These are phyloP conservation scores for Halcyon smyrnensis DNA, from an alignment of 2,797 vertebrate genomes.

Conservation along the genomic window DNA sequence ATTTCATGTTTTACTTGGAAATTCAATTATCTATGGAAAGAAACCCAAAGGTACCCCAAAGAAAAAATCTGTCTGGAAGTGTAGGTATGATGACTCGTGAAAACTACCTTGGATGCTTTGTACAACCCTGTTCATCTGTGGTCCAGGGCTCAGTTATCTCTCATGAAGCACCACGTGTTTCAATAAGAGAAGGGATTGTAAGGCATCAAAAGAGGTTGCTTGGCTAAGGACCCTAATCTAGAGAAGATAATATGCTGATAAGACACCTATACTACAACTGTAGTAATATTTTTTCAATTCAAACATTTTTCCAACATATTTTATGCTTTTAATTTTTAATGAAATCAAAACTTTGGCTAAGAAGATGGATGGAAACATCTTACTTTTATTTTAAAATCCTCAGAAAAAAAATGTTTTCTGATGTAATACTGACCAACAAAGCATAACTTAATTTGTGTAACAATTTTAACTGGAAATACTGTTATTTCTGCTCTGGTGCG, in stretches of 20 bases:
- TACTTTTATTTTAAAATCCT: not conserved
- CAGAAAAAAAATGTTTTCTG: not conserved
- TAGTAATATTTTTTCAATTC: not conserved
- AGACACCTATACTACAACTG: not conserved
- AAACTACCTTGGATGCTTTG: not conserved
- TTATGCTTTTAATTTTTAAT: not conserved
- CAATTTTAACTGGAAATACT: not conserved
- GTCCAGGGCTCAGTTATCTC: not conserved
- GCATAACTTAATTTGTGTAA: not conserved
- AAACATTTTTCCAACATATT: not conserved
- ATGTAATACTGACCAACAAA: not conserved
- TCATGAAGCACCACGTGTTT: not conserved
- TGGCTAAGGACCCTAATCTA: not conserved
- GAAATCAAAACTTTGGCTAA: not conserved
- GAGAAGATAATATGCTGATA: not conserved
- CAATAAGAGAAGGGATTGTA: not conserved
- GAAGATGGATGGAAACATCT: not conserved
- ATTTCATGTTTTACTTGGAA: slow-evolving; percentile 3
- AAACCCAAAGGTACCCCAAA: not conserved
- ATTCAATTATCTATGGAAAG: not conserved
- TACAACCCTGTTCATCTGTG: not conserved
- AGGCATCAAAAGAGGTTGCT: not conserved
- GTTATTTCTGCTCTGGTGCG: not conserved
- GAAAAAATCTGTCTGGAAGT: not conserved
- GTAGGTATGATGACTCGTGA: not conserved